phyloP scores from a whole-genome alignment of 2,888 invertebrate genomes.

The Mycalesis mineus region DNA sequence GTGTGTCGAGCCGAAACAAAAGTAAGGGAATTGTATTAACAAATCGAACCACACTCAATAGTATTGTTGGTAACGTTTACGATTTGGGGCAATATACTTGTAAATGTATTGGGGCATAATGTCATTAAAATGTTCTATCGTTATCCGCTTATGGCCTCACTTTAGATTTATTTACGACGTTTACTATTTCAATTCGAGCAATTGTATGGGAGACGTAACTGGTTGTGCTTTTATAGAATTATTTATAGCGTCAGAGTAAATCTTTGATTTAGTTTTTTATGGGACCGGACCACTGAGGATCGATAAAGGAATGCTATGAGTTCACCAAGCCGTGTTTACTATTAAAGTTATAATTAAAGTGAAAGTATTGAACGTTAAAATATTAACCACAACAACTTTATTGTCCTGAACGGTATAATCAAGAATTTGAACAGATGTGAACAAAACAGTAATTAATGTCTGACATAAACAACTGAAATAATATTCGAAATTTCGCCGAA shows the following conservation, averaged over 20 bases:
- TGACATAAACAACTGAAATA: no score
- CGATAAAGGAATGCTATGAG: background rate
- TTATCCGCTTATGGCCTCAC: constrained; percentile 39
- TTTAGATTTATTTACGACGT: constrained; percentile 54
- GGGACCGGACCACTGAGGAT: constrained; percentile 2
- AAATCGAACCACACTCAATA: constrained; percentile 57
- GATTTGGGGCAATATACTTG: constrained; percentile 40
- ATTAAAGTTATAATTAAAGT: no score
- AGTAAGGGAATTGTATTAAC: constrained; percentile 53
- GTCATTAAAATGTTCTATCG: constrained; percentile 57
- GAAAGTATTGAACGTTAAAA: no score
- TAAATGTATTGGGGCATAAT: constrained; percentile 47
- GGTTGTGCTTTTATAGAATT: constrained; percentile 37
- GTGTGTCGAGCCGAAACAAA: constrained; percentile 55
- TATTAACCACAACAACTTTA: no score
- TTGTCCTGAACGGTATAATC: no score
- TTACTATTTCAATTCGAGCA: constrained; percentile 38
- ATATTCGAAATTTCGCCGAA: no score
- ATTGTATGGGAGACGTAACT: constrained; percentile 36
- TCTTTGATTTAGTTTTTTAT: constrained; percentile 27
- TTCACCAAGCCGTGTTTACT: background rate
- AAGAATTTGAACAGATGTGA: no score
- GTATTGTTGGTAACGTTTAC: constrained; percentile 54
- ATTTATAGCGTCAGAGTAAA: constrained; percentile 34
- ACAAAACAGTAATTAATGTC: no score